A percentile compares a stretch with the other conserved stretches of the same genome.
Conservation (phyloP, 2,797 vertebrate genomes). For the Varecia variegata region DNA sequence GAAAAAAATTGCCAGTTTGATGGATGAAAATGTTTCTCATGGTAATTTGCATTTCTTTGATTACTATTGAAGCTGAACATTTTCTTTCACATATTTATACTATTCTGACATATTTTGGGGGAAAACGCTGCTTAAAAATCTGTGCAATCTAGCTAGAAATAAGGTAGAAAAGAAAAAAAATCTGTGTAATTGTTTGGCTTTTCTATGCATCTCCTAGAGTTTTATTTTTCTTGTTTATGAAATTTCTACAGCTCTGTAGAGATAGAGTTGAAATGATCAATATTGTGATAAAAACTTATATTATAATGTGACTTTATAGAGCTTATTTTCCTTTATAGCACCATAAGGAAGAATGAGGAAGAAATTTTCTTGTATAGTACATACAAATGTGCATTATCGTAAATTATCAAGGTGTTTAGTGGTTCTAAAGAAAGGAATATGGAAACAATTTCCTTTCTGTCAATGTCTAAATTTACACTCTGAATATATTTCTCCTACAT, state of each 20-base stretch:
- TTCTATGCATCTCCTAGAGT: background rate
- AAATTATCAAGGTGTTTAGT: background rate
- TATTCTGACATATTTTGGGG: background rate
- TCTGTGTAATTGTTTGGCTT: background rate
- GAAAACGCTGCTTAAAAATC: conserved; percentile 29
- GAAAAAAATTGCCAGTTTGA: background rate
- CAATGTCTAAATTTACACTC: background rate
- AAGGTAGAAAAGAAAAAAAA: background rate
- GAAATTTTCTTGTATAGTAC: background rate
- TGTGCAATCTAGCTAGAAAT: too few species aligned
- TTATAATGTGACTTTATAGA: background rate
- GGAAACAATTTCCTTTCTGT: background rate
- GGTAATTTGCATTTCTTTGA: conserved; percentile 17
- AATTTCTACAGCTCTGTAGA: conserved; percentile 22
- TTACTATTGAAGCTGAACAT: background rate
- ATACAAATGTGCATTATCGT: background rate
- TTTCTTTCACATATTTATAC: background rate
- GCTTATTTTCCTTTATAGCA: background rate
- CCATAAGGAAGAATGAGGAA: background rate
- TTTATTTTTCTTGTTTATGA: conserved; percentile 27
- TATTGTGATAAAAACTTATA: background rate
- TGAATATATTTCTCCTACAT: background rate
- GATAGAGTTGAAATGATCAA: background rate
- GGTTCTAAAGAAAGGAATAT: background rate
- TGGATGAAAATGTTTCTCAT: background rate